Percentiles rank a stretch among this genome's conserved stretches.
phyloP scores from a whole-genome alignment of 2,797 vertebrate species.

The Rallus crepitans region DNA sequence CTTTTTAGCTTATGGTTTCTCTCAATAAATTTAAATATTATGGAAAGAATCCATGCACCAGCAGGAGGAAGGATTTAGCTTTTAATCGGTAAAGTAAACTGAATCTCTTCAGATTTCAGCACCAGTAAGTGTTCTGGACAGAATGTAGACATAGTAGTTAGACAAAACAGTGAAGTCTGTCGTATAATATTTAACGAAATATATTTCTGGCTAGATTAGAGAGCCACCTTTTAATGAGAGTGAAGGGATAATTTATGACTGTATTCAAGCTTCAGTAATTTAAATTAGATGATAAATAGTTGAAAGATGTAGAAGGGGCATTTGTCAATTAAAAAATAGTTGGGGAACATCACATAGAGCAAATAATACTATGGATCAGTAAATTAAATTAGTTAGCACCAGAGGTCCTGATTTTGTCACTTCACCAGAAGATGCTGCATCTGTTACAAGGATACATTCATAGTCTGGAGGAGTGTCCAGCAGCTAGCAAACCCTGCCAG shows the following conservation, averaged over 20 bases:
- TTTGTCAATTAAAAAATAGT: constrained; percentile 3
- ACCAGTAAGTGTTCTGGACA: constrained; percentile 63
- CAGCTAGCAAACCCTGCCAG: background rate
- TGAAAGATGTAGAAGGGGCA: background rate
- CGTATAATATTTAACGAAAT: constrained; percentile 49
- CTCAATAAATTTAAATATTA: background rate
- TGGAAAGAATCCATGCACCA: background rate
- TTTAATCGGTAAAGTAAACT: constrained; percentile 74
- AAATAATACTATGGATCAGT: background rate
- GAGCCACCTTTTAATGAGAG: constrained; percentile 60
- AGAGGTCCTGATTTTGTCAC: constrained; percentile 43
- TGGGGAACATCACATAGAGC: background rate
- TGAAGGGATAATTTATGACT: constrained; percentile 18
- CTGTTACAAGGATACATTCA: background rate
- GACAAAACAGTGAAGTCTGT: constrained; percentile 65
- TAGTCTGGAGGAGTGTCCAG: background rate
- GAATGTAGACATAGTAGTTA: constrained; percentile 55
- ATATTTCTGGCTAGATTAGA: constrained; percentile 53
- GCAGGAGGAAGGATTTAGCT: constrained; percentile 1
- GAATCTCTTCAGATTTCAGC: constrained; percentile 71
- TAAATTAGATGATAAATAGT: background rate
- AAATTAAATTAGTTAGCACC: background rate
- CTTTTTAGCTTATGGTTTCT: constrained; percentile 29
- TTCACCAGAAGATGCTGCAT: constrained; percentile 22
- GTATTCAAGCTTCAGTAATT: background rate